Percentiles rank a stretch among this genome's conserved stretches.
Conservation (phyloP, 2,888 invertebrate genomes). For the Drosophila parthenogenetica region DNA sequence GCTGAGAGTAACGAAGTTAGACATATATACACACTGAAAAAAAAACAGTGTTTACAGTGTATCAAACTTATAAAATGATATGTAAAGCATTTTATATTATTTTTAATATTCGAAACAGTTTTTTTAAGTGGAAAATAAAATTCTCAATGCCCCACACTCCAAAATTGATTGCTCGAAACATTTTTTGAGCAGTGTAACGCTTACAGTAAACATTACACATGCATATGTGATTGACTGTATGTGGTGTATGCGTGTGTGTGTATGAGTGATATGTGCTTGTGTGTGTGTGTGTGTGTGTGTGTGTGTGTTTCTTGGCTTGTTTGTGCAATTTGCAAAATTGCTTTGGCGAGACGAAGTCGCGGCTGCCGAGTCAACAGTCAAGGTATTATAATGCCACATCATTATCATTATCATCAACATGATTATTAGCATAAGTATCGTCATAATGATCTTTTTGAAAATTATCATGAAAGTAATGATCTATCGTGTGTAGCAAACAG, state of each 20-base stretch:
- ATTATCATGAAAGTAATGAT: conserved; percentile 28
- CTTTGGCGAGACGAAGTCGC: conserved; percentile 48
- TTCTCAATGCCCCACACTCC: no score
- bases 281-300: conserved; percentile 35
- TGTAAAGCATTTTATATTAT: no score
- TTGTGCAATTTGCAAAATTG: conserved; percentile 75
- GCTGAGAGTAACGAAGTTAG: neutral
- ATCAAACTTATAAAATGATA: no score
- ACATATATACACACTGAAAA: neutral
- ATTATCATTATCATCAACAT: conserved; percentile 18
- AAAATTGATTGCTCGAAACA: no score
- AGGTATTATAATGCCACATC: conserved; percentile 18
- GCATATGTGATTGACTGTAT: neutral
- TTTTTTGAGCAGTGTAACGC: conserved; percentile 12
- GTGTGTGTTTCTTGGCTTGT: conserved; percentile 29
- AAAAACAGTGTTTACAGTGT: no score
- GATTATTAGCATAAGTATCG: neutral
- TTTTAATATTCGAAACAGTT: no score
- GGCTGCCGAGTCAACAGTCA: conserved; percentile 8
- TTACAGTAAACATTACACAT: conserved; percentile 37
- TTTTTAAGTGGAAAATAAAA: no score
- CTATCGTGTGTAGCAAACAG: conserved; percentile 28
- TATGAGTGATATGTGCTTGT: conserved; percentile 25
- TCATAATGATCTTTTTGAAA: conserved; percentile 16
- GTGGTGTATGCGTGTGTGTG: conserved; percentile 6